A percentile compares a stretch with the other conserved stretches of the same genome.
Evolutionary conservation across 2,888 invertebrate genomes (phyloP).

Genomic region (Drosophila mimetica): DNA sequence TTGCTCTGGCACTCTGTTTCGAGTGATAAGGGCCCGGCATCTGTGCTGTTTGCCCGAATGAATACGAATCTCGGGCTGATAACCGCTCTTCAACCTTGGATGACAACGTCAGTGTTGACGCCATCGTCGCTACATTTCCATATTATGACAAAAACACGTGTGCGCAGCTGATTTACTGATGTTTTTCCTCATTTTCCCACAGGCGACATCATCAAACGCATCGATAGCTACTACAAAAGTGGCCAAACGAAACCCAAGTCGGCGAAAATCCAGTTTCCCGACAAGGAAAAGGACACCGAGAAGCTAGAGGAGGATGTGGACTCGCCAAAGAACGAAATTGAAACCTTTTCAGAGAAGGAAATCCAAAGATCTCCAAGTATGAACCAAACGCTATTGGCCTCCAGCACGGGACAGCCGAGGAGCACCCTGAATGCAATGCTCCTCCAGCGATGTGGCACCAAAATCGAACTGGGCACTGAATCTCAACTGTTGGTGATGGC

Average conservation of each 20-base stretch:
- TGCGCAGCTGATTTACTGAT: constrained; percentile 14
- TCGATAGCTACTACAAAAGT: constrained; percentile 75
- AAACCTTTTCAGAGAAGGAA: constrained; percentile 80
- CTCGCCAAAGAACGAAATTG: constrained; percentile 78
- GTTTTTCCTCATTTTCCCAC: background rate
- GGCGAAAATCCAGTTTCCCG: constrained; percentile 77
- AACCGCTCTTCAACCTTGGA: constrained; percentile 69
- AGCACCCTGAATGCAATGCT: constrained; percentile 61
- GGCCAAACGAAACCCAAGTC: constrained; percentile 44
- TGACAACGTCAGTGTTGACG: constrained; percentile 60
- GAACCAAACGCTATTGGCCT: constrained; percentile 55
- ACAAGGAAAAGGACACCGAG: constrained; percentile 46
- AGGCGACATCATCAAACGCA: constrained; percentile 82
- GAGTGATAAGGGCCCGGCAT: constrained; percentile 27
- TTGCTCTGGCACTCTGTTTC: constrained; percentile 2
- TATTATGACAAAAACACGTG: constrained; percentile 20
- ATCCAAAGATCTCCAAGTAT: constrained; percentile 54
- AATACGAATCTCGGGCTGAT: constrained; percentile 48
- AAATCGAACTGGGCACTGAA: constrained; percentile 85
- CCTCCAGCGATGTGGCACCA: constrained; percentile 78
- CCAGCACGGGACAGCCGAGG: constrained; percentile 50
- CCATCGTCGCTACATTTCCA: constrained; percentile 27
- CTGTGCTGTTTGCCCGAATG: constrained; percentile 44
- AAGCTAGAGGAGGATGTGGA: constrained; percentile 48
- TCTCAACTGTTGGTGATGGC: constrained; percentile 84